A percentile compares a stretch with the other conserved stretches of the same genome.
These are phyloP conservation scores for Psettodes erumei DNA, from an alignment of 2,113 vertebrate genomes.

Conservation along the genomic window DNA sequence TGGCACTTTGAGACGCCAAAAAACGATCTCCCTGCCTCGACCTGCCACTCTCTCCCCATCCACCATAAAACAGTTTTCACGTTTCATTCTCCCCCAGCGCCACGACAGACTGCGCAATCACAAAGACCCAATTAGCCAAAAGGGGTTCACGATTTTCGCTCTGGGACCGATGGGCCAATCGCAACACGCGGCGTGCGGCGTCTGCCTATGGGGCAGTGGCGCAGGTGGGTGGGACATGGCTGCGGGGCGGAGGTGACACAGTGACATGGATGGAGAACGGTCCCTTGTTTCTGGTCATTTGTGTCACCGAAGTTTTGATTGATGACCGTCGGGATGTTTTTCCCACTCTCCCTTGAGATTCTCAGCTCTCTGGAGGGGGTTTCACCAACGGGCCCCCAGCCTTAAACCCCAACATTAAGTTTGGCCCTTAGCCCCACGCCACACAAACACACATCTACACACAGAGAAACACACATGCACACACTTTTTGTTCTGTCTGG, in stretches of 20 bases:
- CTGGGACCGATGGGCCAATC: slow-evolving; percentile 67
- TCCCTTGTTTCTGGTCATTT: slow-evolving; percentile 90
- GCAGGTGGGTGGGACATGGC: slow-evolving; percentile 84
- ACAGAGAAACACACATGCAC: slow-evolving; percentile 26
- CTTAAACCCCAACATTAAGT: slow-evolving; percentile 65
- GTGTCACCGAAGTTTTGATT: slow-evolving; percentile 93
- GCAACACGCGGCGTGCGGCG: slow-evolving; percentile 50
- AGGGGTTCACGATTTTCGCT: slow-evolving; percentile 73
- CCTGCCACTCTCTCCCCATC: slow-evolving; percentile 76
- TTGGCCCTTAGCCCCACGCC: slow-evolving; percentile 83
- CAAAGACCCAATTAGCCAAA: slow-evolving; percentile 85
- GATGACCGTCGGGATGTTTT: slow-evolving; percentile 91
- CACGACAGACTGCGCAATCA: slow-evolving; percentile 86
- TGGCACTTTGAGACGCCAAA: slow-evolving; percentile 78
- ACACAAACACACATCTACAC: slow-evolving; percentile 69
- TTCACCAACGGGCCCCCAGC: slow-evolving; percentile 57
- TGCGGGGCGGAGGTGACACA: slow-evolving; percentile 81
- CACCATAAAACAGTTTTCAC: slow-evolving; percentile 78
- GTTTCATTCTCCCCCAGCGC: slow-evolving; percentile 75
- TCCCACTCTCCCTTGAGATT: slow-evolving; percentile 80
- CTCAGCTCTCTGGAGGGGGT: slow-evolving; percentile 73
- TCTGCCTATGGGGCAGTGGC: slow-evolving; percentile 86
- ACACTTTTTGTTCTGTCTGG: slow-evolving; percentile 84
- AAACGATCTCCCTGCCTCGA: slow-evolving; percentile 60
- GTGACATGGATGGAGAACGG: slow-evolving; percentile 84